A percentile compares a stretch with the other conserved stretches of the same genome.
Evolutionary conservation across 2,797 vertebrate genomes (phyloP).

Genomic region (Glossophaga mutica): DNA sequence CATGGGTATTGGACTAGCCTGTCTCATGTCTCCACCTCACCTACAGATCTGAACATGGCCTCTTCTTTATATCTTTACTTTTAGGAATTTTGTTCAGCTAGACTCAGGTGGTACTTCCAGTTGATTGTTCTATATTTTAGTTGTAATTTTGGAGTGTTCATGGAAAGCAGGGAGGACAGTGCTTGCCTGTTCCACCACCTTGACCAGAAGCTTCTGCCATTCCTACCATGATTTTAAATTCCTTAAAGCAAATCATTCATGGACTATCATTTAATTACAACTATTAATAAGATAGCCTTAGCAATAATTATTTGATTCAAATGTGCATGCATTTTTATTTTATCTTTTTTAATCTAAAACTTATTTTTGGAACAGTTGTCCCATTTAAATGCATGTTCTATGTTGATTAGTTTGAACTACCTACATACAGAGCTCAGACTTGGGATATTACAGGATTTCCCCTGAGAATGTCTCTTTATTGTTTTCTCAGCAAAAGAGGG

Average conservation of each 20-base stretch:
- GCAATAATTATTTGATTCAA: not conserved
- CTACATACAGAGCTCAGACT: not conserved
- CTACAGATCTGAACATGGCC: not conserved
- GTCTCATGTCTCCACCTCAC: not conserved
- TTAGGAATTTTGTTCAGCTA: not conserved
- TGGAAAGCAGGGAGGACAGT: not conserved
- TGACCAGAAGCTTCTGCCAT: not conserved
- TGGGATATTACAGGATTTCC: not conserved
- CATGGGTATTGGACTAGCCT: not conserved
- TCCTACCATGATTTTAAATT: constrained; percentile 11
- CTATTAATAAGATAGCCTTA: not conserved
- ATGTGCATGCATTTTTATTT: not conserved
- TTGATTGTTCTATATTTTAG: not conserved
- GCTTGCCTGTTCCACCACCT: not conserved
- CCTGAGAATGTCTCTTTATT: not conserved
- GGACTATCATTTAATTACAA: not conserved
- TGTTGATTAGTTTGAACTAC: not conserved
- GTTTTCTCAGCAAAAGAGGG: not conserved
- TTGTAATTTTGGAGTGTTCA: not conserved
- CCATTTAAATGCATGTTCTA: not conserved
- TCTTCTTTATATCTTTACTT: not conserved
- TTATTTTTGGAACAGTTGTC: not conserved
- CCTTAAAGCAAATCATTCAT: constrained; percentile 19
- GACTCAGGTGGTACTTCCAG: not conserved
- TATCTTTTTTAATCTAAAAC: not conserved